Base-by-base conservation (phyloP, 37 sponge, comb jelly and placozoan species). In the Spongilla lacustris region DNA sequence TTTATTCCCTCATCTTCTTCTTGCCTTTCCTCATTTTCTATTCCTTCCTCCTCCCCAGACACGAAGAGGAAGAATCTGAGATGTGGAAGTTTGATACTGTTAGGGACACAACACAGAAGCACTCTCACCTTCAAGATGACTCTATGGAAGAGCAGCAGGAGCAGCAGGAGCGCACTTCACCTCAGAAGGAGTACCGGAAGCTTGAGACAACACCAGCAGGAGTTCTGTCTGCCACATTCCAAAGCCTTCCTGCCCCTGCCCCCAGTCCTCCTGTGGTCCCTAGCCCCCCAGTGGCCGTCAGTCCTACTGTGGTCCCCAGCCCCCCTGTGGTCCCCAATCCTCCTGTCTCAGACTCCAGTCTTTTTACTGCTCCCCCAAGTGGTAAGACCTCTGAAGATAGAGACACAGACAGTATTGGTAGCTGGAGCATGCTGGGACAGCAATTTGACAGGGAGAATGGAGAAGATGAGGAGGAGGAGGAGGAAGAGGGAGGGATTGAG, bases 21-120 rank as follows among this genome's bases (percentile, higher is more conserved):
- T 50, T 38, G 46, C 46, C 46, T 46, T 4, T 46, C 46, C 46
- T 46, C 46, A 46, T 46, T 4, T 46, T 46, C 46, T 8, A 46
- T 46, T 46, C 46, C 46, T 46, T 46, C 46, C 46, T 46, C 46
- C 46, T 46, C 46, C 46, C 46, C 58, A 58, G 58, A 14, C 19
- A 8, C 19, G 58, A 58, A 58, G 58, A 58, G 21, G 58, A 17
- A 17, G 58, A 58, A 14, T 14, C 58, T 17, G 58, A 58, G 19
- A 58, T 17, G 58, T 89, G 85, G 78, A 67, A 73, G 25, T 84
- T 84, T 29, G 79, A 76, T 38, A 89, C 90, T 32, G 80, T 89
- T 26, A 3, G 74, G 79, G 89, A 36, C 0, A 58, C 58, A 58
- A 17, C 19, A 58, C 58, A 58, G 58, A 8, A 58, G 58, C 58